Evolutionary conservation across 1,140 invertebrate genomes (phyloP), one percentile per base, ranked within the genome.

Genomic region (Prorops nasuta): DNA sequence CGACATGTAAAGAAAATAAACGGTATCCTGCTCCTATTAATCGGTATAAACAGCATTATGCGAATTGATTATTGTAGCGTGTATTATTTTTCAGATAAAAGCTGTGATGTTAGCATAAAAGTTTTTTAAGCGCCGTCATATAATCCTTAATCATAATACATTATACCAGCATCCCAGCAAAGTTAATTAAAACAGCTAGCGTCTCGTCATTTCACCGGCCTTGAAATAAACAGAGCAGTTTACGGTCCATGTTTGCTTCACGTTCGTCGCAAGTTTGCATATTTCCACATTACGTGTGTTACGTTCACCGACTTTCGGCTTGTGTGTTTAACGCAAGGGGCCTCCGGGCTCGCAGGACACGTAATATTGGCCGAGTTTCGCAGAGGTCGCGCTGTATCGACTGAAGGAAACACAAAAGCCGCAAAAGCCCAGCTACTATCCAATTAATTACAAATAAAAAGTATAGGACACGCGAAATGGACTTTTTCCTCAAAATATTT

Each of bases 401-500:
- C 28, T 16, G 16, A 36, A 15, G n/a, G 16, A 15, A 36, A 9
- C n/a, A 12, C n/a, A 9, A 16, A 36, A 36, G 16, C 36, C 15
- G 12, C n/a, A 15, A 34, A 20, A 46, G 24, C 19, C 14, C 17
- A 20, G 18, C 49, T 39, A 46, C 50, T 32, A 14, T 24, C 42
- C 38, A 61, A 61, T 64, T 64, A 64, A 61, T 64, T 64, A 64
- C 45, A 36, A 58, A 61, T 56, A 64, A 56, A 53, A 59, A 28
- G 41, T 37, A 41, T 21, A 54, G 43, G 50, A 60, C 58, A 60
- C 48, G 52, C 58, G 55, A 63, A 44, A 46, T 45, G 54, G 50
- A 58, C 60, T 60, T n/a, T n/a, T n/a, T n/a, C n/a, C n/a, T n/a
- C n/a, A n/a, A n/a, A n/a, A n/a, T n/a, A n/a, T n/a, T n/a, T n/a